Evolutionary conservation across 2,797 vertebrate species (phyloP), one percentile per base, ranked within the genome.

Genomic region (Tympanoctomys barrerae): DNA sequence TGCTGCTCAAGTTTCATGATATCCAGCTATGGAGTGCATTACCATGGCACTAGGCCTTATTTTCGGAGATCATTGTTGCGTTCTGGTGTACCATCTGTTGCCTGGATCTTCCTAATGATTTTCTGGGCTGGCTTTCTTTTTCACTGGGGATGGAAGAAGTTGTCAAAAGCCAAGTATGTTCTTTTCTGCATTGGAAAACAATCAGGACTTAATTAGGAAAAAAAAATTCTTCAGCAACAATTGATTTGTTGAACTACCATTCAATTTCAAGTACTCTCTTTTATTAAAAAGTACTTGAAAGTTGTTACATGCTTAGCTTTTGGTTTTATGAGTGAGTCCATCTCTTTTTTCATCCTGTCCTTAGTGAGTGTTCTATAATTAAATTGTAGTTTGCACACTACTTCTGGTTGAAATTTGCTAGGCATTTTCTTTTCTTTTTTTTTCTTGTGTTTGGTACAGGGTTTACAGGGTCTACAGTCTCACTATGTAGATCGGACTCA

Each of bases 171-270:
- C 79, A 91, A 94, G 66, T 54, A 42, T 91, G 95, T 96, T 97
- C 92, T 97, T 96, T 97, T 85, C 77, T 94, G 36, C 42, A 66
- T 68, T 96, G 71, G 87, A 95, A 97, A 97, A 57, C 88, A 96
- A 97, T 96, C 92, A 90, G 97, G 96, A 97, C 73, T 94, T 92
- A 94, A 97, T 98, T 96, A 98, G 73, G 54, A 61, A 83, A 84
- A 96, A 96, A 88, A 96, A 96, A 85, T 89, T 87, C 75, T 82
- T 97, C 57, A 95, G 92, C 71, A 95, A 95, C 86, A 97, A 96
- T 96, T 96, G 96, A 97, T 95, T 96, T 96, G 96, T 97, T 97
- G 92, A 97, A 96, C 95, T 96, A 94, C 97, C 92, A 96, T 85
- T 97, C 94, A 97, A 79, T 90, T 89, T 95, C 42, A 94, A 97